These are phyloP conservation scores for Corvus cornix DNA, from an alignment of 2,113 vertebrate genomes.

Conservation along the genomic window DNA sequence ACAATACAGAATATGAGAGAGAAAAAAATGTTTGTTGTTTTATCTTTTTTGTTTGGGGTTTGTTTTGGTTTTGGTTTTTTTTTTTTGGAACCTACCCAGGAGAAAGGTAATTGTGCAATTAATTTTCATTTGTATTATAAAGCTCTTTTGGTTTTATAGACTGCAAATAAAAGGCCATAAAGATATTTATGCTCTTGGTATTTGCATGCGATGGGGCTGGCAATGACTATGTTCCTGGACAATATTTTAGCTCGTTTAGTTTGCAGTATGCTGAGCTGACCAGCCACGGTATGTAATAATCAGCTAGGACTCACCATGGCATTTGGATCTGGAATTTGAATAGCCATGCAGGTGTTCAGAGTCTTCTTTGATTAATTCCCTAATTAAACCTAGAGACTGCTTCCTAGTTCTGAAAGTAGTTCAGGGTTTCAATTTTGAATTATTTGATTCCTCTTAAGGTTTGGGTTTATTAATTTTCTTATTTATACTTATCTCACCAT, in stretches of 20 bases:
- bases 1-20: neutral
- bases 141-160: conserved; percentile 3
- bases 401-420: neutral
- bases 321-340: neutral
- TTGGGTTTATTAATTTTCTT: neutral
- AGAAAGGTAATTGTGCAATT: conserved; percentile 22
- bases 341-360: neutral
- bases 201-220: neutral
- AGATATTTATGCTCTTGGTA: conserved; percentile 26
- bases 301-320: neutral
- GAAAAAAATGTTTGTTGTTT: neutral
- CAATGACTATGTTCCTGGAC: neutral
- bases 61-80: neutral
- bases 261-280: neutral
- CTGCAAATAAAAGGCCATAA: conserved; percentile 17
- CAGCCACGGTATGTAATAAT: neutral
- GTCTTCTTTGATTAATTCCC: neutral
- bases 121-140: conserved; percentile 38
- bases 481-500: neutral
- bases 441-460: neutral
- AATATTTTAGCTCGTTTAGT: conserved; percentile 13
- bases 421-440: neutral
- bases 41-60: neutral
- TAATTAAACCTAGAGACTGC: neutral
- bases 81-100: neutral